A percentile compares a stretch with the other conserved stretches of the same genome.
Conservation (phyloP, 2,888 invertebrate genomes). For the Apotomis turbidana region DNA sequence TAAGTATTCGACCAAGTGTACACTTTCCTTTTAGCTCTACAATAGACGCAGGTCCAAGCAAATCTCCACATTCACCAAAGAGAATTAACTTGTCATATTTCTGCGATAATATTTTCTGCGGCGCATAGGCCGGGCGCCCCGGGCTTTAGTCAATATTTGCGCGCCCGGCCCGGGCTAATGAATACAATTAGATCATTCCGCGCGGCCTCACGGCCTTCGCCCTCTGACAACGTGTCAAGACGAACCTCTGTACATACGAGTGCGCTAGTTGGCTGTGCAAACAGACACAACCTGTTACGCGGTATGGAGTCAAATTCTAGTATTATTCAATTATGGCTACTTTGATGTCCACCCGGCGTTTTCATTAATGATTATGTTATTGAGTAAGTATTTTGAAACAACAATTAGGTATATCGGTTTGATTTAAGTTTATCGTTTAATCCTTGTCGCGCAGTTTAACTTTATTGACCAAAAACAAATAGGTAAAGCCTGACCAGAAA, state of each 20-base stretch:
- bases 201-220: constrained; percentile 81
- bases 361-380: neutral
- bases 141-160: constrained; percentile 79
- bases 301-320: constrained; percentile 46
- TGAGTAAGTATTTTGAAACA: neutral
- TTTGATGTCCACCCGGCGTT: constrained; percentile 16
- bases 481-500: too few species aligned
- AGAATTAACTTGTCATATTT: constrained; percentile 1
- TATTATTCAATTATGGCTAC: constrained; percentile 46
- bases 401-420: neutral
- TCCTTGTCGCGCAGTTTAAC: too few species aligned
- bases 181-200: constrained; percentile 84
- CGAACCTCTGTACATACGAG: constrained; percentile 60
- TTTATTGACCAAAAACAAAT: too few species aligned
- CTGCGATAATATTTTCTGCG: constrained; percentile 42
- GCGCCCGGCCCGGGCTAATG: constrained; percentile 79
- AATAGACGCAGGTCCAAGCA: too few species aligned
- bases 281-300: constrained; percentile 54
- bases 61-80: neutral
- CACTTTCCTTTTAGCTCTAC: too few species aligned
- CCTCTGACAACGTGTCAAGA: constrained; percentile 74
- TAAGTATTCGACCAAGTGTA: too few species aligned
- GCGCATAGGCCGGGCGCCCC: constrained; percentile 57
- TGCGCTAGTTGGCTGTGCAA: constrained; percentile 59
- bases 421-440: neutral